Base-by-base conservation (phyloP, 2,113 vertebrate species). In the Panthera tigris region DNA sequence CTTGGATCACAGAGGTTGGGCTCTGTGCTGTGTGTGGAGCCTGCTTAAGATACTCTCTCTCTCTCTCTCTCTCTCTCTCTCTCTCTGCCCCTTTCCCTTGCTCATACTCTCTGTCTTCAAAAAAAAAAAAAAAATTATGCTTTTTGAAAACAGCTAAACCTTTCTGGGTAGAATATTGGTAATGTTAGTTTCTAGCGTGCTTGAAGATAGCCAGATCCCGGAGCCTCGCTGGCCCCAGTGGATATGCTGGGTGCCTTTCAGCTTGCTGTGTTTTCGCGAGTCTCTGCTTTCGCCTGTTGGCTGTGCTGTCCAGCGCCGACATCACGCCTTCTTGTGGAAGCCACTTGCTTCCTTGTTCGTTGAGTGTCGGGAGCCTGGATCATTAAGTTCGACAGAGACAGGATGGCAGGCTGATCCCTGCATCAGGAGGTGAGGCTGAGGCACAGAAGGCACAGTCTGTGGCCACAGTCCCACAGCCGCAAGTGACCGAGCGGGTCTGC, bases 211-310 rank as follows among this genome's bases (percentile, higher is more conserved):
- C 27, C 10, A 14, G 78, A 0, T 8, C 27, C 29, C 1, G 0
- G 71, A 50, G 31, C 7, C 31, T 61, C 7, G 0, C 0, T 0
- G 5, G 2, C 73, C 91, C 52, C 55, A 3, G 0, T 1, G 4
- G 11, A 0, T 4, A 4, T 2, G 0, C 21, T 1, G 0, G 1
- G 8, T 13, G 71, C 41, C 7, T 6, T 61, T 52, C 41, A 5
- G 11, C 41, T 8, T 29, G 3, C 21, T 39, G 57, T 36, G 25
- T 41, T 36, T 68, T 16, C 61, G 8, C 0, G 1, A 15, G 14
- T n/a, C 61, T 63, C 79, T 13, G n/a, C 16, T 61, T 66, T 87
- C 63, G 74, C 45, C 63, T 33, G 12, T 45, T 4, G 23, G 36
- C 16, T 29, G 41, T 52, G 71, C 21, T 31, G 15, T 2, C 8